Percentiles rank a stretch among this genome's conserved stretches.
Evolutionary conservation across 2,113 vertebrate species (phyloP).

Genomic region (Geothlypis trichas): DNA sequence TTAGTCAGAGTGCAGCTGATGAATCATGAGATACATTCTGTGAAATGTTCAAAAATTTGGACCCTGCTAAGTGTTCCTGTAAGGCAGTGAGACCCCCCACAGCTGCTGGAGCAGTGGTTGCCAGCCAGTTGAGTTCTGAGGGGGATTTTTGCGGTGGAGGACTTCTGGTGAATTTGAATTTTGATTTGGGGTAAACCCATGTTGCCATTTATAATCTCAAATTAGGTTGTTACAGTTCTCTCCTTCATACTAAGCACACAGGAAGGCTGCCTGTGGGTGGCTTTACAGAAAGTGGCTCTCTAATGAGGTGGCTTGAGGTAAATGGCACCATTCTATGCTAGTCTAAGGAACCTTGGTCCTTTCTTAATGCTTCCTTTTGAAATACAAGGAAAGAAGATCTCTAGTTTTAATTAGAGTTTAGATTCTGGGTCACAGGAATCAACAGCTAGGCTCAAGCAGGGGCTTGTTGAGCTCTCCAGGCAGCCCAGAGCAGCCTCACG

Average conservation of each 20-base stretch:
- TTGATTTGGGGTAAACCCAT: neutral
- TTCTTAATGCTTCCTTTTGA: neutral
- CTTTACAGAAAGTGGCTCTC: neutral
- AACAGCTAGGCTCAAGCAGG: neutral
- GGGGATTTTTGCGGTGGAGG: neutral
- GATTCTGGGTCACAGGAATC: neutral
- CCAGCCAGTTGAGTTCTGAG: neutral
- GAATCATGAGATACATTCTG: constrained; percentile 65
- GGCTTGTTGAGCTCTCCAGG: neutral
- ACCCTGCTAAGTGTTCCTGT: constrained; percentile 30
- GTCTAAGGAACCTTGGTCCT: neutral
- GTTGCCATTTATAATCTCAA: neutral
- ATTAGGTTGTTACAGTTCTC: neutral
- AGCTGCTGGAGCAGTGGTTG: neutral
- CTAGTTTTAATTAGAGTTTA: neutral
- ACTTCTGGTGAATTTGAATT: neutral
- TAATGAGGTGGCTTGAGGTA: neutral
- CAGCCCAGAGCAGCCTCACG: neutral
- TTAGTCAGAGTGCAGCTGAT: constrained; percentile 62
- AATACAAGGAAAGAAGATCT: neutral
- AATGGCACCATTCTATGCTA: neutral
- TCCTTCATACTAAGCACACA: neutral
- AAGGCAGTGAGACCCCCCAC: constrained; percentile 26
- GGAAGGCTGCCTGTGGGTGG: neutral
- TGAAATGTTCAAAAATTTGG: constrained; percentile 46